Evolutionary conservation across 2,888 invertebrate species (phyloP), one percentile per base, ranked within the genome.

Genomic region (Synergus laeviventris): DNA sequence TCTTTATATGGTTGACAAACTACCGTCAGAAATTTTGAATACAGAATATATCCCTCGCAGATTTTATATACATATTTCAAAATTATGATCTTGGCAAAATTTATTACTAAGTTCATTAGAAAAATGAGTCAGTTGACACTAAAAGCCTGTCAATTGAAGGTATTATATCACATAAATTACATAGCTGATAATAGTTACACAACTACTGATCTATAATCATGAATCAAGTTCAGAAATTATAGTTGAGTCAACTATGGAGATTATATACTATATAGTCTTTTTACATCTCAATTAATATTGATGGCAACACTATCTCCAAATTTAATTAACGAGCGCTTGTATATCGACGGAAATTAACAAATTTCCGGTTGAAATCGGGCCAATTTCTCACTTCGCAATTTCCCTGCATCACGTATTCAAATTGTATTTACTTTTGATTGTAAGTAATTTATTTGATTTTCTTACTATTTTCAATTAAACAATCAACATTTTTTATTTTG

Each of bases 261-360:
- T 31, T 31, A 31, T 31, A 49, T n/a, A n/a, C n/a, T n/a, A n/a
- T n/a, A n/a, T n/a, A n/a, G n/a, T n/a, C n/a, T n/a, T n/a, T 70
- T 49, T 45, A 70, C 24, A n/a, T 70, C 4, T 21, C 49, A 70
- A 70, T 70, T 70, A 70, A 70, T 45, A 70, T 70, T 45, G 49
- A 70, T 31, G n/a, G 4, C 66, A 45, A 31, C 31, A 31, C 39
- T 39, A 38, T 62, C 66, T 66, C 24, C 18, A 70, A 49, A 70
- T 70, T 70, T 70, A 70, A 49, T 70, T 31, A 70, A 62, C 62
- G 62, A 62, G 31, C 45, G 42, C 42, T 45, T 45, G 45, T 45
- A 16, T 45, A 11, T 24, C 7, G 24, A 45, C 16, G 66, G 66
- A 70, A 70, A 70, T 70, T 24, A 70, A 42, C 66, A 11, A 70